Evolutionary conservation across 2,888 invertebrate genomes (phyloP), one percentile per base, ranked within the genome.

Genomic region (Nesidiocoris tenuis): DNA sequence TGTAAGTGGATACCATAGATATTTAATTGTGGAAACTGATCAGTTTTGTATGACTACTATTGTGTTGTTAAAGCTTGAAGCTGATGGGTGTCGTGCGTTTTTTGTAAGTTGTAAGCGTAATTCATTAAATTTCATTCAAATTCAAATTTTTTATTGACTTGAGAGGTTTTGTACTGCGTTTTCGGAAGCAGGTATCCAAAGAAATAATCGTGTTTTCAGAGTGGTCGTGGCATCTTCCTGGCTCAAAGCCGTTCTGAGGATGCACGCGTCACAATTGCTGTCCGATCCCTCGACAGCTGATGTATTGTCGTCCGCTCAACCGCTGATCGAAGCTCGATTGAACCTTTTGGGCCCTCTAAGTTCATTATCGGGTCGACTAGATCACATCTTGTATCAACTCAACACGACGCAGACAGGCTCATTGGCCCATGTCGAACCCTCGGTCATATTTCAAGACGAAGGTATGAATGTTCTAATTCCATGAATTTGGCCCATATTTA

Each of bases 201-300:
- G n/a, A n/a, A n/a, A n/a, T n/a, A n/a, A 39, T 39, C 5, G 39
- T 7, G 12, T n/a, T 72, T 70, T 63, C 80, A 88, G 88, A 81
- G 85, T 86, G 81, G 85, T 86, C 80, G 84, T 85, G 59, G 87
- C 87, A 23, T 82, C 85, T 56, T 83, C 86, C 76, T 90, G 90
- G 90, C 81, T 90, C 65, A 87, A 87, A 81, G 84, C 85, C 78
- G 83, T 90, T 39, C 81, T 90, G 19, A 84, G 86, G 71, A 83
- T 85, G 9, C 90, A 90, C 81, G 86, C 89, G 0, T 87, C 88
- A 1, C 86, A 88, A 80, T 82, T 91, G 19, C 84, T 90, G 81
- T 87, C 89, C 1, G 88, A 88, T 82, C 87, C 89, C 2, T 87
- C 88, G 71, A 83, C 89, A 39, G 84, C 86, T 3, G 86, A 87